phyloP scores from a whole-genome alignment of 2,113 vertebrate genomes.

The Chrysemys picta region DNA sequence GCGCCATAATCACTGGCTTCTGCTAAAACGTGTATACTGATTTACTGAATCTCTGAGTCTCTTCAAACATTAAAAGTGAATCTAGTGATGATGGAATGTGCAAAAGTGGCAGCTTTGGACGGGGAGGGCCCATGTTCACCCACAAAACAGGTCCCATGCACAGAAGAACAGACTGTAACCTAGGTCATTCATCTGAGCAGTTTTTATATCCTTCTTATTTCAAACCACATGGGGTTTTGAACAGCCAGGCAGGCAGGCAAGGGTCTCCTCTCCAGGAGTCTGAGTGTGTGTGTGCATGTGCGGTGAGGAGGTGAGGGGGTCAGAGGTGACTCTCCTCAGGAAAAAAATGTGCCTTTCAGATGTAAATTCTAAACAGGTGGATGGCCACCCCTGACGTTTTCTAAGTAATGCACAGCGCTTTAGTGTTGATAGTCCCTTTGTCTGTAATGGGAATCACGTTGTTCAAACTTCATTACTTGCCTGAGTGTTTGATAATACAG shows the following conservation, averaged over 20 bases:
- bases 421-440: background rate
- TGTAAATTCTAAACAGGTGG: background rate
- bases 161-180: background rate
- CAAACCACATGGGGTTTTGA: background rate
- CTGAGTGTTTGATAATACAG: background rate
- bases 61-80: background rate
- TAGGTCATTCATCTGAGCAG: background rate
- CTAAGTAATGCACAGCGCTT: background rate
- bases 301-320: background rate
- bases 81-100: background rate
- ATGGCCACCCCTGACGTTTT: background rate
- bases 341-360: background rate
- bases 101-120: background rate
- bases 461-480: background rate
- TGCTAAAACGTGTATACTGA: background rate
- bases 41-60: background rate
- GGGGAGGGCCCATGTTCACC: background rate
- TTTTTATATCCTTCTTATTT: background rate
- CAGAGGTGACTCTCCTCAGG: background rate
- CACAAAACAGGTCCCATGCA: background rate
- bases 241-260: background rate
- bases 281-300: background rate
- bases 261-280: background rate
- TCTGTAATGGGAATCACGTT: fast-evolving
- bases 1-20: background rate